These are phyloP conservation scores for Chloroclystis v-ata DNA, from an alignment of 2,888 invertebrate species.

Conservation along the genomic window DNA sequence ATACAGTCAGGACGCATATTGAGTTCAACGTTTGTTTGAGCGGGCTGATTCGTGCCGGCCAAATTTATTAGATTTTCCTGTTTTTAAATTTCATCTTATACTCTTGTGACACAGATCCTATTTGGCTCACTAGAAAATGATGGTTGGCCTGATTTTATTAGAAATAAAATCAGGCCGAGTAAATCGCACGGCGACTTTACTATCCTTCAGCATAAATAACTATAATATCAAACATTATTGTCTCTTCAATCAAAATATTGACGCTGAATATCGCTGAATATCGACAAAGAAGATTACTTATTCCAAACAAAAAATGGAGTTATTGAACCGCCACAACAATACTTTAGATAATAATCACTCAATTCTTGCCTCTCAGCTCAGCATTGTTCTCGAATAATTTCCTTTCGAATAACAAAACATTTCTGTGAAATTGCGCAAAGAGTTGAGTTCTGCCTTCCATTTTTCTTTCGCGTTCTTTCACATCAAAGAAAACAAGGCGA, in stretches of 20 bases:
- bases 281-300: no score
- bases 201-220: no score
- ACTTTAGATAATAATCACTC: neutral
- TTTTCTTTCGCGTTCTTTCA: slow-evolving; percentile 28
- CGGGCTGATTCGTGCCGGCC: slow-evolving; percentile 45
- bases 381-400: slow-evolving; percentile 19
- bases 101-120: no score
- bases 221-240: no score
- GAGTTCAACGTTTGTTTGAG: slow-evolving; percentile 66
- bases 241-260: no score
- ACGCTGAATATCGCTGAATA: no score
- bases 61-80: slow-evolving; percentile 58
- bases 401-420: slow-evolving; percentile 24
- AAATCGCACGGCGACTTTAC: no score
- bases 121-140: no score
- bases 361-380: neutral
- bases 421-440: slow-evolving; percentile 21
- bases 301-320: no score
- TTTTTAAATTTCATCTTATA: slow-evolving; percentile 38
- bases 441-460: slow-evolving; percentile 26
- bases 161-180: no score
- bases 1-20: slow-evolving; percentile 61
- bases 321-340: neutral
- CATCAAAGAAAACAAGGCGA: slow-evolving; percentile 29
- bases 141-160: no score